Base-by-base conservation (phyloP, 2,113 vertebrate species). In the Bos indicus region DNA sequence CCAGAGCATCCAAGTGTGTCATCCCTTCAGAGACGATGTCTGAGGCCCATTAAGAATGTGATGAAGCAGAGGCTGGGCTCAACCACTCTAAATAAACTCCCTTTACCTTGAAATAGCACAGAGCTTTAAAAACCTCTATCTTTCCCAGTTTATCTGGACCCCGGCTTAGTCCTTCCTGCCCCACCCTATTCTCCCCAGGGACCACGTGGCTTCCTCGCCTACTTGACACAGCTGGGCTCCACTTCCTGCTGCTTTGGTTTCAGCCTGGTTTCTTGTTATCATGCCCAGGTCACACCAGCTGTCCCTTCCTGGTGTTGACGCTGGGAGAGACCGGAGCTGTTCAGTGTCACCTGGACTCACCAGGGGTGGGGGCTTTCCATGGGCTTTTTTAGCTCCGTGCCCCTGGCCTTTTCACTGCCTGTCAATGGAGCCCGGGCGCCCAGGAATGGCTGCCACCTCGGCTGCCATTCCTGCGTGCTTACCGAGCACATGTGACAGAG, bases 371-470 rank as follows among this genome's bases (percentile, higher is more conserved):
- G 97, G 62, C 83, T 96, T 98, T 91, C 95, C 59, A 3, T 25
- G 80, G n/a, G 25, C 51, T 43, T 83, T 96, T 92, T 87, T 64
- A 94, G 77, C 57, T 51, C 21, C 8, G 30, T 19, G 51, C 30
- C 60, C 80, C 26, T 74, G 25, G 93, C 57, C 30, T 54, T 78
- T n/a, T 67, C 48, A 4, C 40, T 33, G 46, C 40, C 80, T 95
- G 81, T 52, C 1, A 33, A 8, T 6, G 9, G 23, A 30, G 36
- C 56, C 33, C 1, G 9, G 59, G 59, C 0, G 0, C 62, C 77
- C 93, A 95, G 85, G 51, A 97, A 84, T 84, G 93, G 91, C 95
- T 84, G 7, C 86, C 87, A 81, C 94, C 91, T 96, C 97, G 91
- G 91, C 95, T 85, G 82, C 86, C 85, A 88, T 98, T 97, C 94